A percentile compares a stretch with the other conserved stretches of the same genome.
These are phyloP conservation scores for Papilio machaon DNA, from an alignment of 1,140 invertebrate genomes.

Conservation along the genomic window DNA sequence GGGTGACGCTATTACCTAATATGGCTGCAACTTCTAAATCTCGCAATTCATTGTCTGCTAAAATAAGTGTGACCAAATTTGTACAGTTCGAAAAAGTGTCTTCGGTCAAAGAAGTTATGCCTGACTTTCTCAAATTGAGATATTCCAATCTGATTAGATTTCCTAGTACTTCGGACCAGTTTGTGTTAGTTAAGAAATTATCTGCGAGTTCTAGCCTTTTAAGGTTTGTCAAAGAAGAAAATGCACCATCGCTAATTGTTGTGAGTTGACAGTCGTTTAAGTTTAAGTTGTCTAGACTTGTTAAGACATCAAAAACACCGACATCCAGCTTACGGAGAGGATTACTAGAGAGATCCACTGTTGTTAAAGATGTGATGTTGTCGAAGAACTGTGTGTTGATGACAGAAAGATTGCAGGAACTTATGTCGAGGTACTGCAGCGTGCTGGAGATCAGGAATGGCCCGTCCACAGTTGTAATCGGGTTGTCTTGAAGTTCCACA, in stretches of 20 bases:
- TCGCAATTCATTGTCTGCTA: slow-evolving; percentile 86
- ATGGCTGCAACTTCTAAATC: slow-evolving; percentile 86
- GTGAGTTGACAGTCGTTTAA: slow-evolving; percentile 86
- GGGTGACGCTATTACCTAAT: slow-evolving; percentile 85
- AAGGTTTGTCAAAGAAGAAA: slow-evolving; percentile 83
- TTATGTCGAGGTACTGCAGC: slow-evolving; percentile 86
- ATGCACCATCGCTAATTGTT: slow-evolving; percentile 82
- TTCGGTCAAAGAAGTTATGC: slow-evolving; percentile 84
- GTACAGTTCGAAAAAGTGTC: slow-evolving; percentile 86
- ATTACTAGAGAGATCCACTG: slow-evolving; percentile 87
- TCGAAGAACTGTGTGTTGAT: slow-evolving; percentile 86
- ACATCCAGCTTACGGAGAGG: slow-evolving; percentile 83
- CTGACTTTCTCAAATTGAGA: slow-evolving; percentile 84
- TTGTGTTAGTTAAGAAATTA: slow-evolving; percentile 83
- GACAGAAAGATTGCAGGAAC: slow-evolving; percentile 83
- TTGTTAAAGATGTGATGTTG: slow-evolving; percentile 85
- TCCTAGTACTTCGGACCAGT: slow-evolving; percentile 84
- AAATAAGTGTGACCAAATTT: slow-evolving; percentile 84
- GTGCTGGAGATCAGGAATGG: slow-evolving; percentile 86
- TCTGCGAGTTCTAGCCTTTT: slow-evolving; percentile 85
- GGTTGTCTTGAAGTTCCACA: slow-evolving; percentile 87
- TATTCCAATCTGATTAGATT: slow-evolving; percentile 84
- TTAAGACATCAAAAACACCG: slow-evolving; percentile 84
- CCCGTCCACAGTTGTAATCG: slow-evolving; percentile 83
- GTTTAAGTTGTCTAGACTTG: slow-evolving; percentile 85